A percentile compares a stretch with the other conserved stretches of the same genome.
These are phyloP conservation scores for Apogon hyalosoma DNA, from an alignment of 2,797 vertebrate genomes.

Conservation along the genomic window DNA sequence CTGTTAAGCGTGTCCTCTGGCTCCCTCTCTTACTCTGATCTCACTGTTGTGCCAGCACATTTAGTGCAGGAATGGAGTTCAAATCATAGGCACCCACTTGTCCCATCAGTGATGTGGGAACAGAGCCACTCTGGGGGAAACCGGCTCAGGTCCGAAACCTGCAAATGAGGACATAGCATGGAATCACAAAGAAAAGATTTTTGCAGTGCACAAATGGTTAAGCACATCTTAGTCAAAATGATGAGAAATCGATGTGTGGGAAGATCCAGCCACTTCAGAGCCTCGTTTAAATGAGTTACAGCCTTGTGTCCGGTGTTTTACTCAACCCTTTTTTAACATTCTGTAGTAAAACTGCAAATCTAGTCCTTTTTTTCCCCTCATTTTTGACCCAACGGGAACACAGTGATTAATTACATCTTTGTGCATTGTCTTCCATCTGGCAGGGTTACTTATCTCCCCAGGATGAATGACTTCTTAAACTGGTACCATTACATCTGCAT, in stretches of 20 bases:
- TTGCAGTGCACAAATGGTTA: constrained; percentile 25
- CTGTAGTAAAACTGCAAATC: constrained; percentile 68
- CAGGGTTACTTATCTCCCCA: constrained; percentile 74
- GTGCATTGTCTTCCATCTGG: constrained; percentile 76
- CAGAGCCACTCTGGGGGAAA: constrained; percentile 6
- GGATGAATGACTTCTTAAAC: constrained; percentile 74
- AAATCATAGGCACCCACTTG: constrained; percentile 35
- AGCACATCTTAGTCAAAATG: constrained; percentile 34
- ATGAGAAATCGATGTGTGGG: constrained; percentile 65
- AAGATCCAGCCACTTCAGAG: constrained; percentile 55
- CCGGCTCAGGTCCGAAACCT: background rate
- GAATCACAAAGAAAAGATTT: constrained; percentile 41
- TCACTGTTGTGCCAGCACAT: constrained; percentile 55
- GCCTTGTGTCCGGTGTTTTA: constrained; percentile 40
- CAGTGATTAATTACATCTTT: constrained; percentile 76
- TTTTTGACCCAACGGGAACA: constrained; percentile 68
- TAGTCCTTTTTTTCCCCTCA: constrained; percentile 27
- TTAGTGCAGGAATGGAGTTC: constrained; percentile 43
- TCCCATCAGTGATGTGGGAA: constrained; percentile 45
- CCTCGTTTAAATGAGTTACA: constrained; percentile 65
- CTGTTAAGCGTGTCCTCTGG: constrained; percentile 77
- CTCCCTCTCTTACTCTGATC: constrained; percentile 44
- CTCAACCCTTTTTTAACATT: constrained; percentile 55
- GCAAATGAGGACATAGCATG: constrained; percentile 53
- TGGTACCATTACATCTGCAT: constrained; percentile 62